Evolutionary conservation across 1,140 invertebrate genomes (phyloP), one percentile per base, ranked within the genome.

Genomic region (silkworm (Bombyx mori)): DNA sequence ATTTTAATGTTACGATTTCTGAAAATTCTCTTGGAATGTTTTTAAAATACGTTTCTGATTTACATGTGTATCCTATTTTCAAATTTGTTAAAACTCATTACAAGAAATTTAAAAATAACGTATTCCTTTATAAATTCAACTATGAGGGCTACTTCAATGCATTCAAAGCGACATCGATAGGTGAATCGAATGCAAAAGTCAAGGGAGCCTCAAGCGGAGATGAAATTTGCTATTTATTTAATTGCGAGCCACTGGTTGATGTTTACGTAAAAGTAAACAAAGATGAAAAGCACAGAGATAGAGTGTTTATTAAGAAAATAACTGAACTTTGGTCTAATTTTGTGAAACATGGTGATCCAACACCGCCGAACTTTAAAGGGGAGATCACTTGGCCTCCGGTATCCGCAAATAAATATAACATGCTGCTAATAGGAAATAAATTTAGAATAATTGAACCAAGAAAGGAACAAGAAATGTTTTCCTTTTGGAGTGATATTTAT

Each of bases 291-390:
- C 63, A 73, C 56, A 68, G 7, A 58, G 79, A 86, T 49, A 75
- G 63, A 74, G 60, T 47, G 12, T 75, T 86, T 57, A 79, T 88
- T 12, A 77, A 66, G 55, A 60, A 76, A 59, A 71, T 89, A n/a
- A 63, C 77, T 5, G 66, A 69, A 59, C 59, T 89, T 60, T 89
- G 88, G 88, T 61, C 81, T 5, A 88, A 88, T 70, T 89, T 89
- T 72, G 88, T 83, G 7, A 87, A 84, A 69, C 71, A 54, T 58
- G 83, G 81, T 6, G 60, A 87, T 54, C 87, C 88, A 9, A 87
- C 78, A 46, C 75, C 73, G 12, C 42, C 35, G 2, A 59, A 55
- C 9, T 58, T 62, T 54, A 42, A 43, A 49, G 57, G 52, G 12
- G 71, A 70, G 56, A 48, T 65, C 10, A 73, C 65, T 42, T 86